Evolutionary conservation across 2,888 invertebrate genomes (phyloP).

Genomic region (Camponotus fellah): DNA sequence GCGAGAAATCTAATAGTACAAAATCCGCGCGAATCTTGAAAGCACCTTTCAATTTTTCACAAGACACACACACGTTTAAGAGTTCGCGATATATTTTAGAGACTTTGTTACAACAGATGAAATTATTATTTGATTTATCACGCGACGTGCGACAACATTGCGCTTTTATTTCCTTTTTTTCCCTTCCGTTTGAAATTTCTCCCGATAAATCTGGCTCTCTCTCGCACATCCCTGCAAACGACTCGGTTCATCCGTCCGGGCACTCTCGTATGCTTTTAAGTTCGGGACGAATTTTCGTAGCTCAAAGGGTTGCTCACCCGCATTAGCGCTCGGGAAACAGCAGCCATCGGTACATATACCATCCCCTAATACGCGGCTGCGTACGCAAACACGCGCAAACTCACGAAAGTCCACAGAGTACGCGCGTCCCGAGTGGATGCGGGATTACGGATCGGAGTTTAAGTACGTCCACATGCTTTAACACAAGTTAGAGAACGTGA

Average conservation of each 20-base stretch:
- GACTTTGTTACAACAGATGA: background rate
- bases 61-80: background rate
- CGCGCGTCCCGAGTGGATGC: slow-evolving; percentile 50
- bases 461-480: slow-evolving; percentile 42
- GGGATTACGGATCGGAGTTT: slow-evolving; percentile 48
- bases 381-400: slow-evolving; percentile 55
- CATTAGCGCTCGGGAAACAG: slow-evolving; percentile 51
- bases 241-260: background rate
- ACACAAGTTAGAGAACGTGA: slow-evolving; percentile 21
- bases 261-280: slow-evolving; percentile 40
- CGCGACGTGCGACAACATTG: background rate
- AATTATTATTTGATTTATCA: slow-evolving; percentile 11
- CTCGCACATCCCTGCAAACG: background rate
- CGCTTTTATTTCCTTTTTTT: background rate
- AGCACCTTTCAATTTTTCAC: slow-evolving; percentile 16
- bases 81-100: background rate
- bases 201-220: background rate
- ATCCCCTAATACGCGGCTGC: slow-evolving; percentile 49
- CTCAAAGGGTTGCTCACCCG: slow-evolving; percentile 51
- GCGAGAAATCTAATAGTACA: slow-evolving; percentile 30
- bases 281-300: slow-evolving; percentile 37
- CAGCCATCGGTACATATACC: slow-evolving; percentile 40
- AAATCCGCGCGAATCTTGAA: background rate
- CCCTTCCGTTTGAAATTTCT: background rate
- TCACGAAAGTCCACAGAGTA: slow-evolving; percentile 44